phyloP scores from a whole-genome alignment of 2,888 invertebrate genomes.

The Hoplodrina ambigua region DNA sequence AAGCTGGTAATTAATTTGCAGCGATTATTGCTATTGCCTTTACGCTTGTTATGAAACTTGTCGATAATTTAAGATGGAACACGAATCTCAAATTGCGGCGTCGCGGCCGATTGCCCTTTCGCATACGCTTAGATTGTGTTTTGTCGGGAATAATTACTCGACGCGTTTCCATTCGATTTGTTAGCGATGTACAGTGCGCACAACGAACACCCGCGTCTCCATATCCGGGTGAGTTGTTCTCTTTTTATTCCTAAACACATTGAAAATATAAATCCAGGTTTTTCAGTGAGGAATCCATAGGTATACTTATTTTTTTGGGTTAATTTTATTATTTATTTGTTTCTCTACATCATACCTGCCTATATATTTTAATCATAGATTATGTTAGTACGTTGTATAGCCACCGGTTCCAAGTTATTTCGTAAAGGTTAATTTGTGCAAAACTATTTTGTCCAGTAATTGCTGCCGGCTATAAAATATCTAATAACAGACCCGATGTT shows the following conservation, averaged over 20 bases:
- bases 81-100: slow-evolving; percentile 86
- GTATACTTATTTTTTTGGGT: neutral
- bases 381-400: slow-evolving; percentile 24
- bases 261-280: slow-evolving; percentile 4
- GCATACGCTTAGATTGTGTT: slow-evolving; percentile 82
- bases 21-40: slow-evolving; percentile 85
- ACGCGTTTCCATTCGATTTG: slow-evolving; percentile 79
- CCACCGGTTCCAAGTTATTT: slow-evolving; percentile 46
- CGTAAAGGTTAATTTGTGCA: slow-evolving; percentile 61
- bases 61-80: slow-evolving; percentile 89
- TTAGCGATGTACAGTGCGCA: slow-evolving; percentile 80
- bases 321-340: neutral
- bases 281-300: neutral
- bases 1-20: slow-evolving; percentile 85
- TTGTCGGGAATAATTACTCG: slow-evolving; percentile 78
- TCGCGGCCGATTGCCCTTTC: slow-evolving; percentile 83
- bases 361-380: slow-evolving; percentile 23
- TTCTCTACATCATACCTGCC: neutral
- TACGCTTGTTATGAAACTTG: slow-evolving; percentile 88
- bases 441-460: slow-evolving; percentile 59
- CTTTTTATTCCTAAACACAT: slow-evolving; percentile 27
- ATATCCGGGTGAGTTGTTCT: slow-evolving; percentile 79
- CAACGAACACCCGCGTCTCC: slow-evolving; percentile 74
- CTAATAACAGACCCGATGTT: slow-evolving; percentile 49
- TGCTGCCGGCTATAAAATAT: slow-evolving; percentile 53